A percentile compares a stretch with the other conserved stretches of the same genome.
phyloP scores from a whole-genome alignment of 2,888 invertebrate species.

The Limnephilus lunatus region DNA sequence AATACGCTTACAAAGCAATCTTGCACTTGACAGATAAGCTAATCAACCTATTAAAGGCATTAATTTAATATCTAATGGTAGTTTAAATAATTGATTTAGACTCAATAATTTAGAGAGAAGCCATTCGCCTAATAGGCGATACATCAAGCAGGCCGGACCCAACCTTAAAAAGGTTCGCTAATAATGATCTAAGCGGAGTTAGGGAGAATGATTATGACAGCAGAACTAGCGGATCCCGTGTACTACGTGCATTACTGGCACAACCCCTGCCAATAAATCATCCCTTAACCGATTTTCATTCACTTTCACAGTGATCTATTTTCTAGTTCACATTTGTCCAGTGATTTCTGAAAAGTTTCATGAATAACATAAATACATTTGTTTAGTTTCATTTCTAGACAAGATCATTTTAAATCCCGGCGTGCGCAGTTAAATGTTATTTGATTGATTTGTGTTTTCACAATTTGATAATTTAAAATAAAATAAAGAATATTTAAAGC shows the following conservation, averaged over 20 bases:
- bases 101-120: neutral
- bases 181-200: constrained; percentile 2
- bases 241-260: neutral
- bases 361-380: no score
- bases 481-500: no score
- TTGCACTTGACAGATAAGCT: neutral
- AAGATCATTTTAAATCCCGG: no score
- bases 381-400: neutral
- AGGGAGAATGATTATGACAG: neutral
- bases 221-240: neutral
- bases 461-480: no score
- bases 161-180: neutral
- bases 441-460: no score
- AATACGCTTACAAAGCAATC: neutral
- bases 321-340: neutral
- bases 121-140: neutral
- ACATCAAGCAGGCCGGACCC: neutral
- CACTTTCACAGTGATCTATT: neutral
- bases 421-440: no score
- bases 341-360: neutral
- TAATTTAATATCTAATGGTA: neutral
- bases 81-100: neutral
- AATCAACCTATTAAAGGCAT: neutral
- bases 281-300: neutral
- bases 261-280: neutral